phyloP scores from a whole-genome alignment of 1,140 invertebrate species.

The Lucilia cuprina region DNA sequence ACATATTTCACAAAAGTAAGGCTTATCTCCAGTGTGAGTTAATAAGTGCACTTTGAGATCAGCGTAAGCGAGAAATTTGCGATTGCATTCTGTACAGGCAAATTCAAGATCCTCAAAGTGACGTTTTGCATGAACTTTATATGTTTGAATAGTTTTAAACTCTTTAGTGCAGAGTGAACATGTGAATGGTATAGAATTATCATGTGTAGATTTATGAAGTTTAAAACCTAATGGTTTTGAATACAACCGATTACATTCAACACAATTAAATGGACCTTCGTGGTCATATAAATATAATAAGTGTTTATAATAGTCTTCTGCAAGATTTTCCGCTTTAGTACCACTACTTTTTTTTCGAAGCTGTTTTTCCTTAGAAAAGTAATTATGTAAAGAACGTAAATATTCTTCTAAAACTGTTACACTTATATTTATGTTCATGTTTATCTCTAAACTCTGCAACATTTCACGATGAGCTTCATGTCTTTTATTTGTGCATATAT shows the following conservation, averaged over 20 bases:
- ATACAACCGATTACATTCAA: not conserved
- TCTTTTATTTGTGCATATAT: conserved; percentile 33
- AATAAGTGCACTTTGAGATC: conserved; percentile 45
- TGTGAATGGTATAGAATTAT: conserved; percentile 36
- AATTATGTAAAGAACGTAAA: not conserved
- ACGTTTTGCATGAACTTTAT: conserved; percentile 29
- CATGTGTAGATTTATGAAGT: conserved; percentile 33
- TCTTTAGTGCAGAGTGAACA: conserved; percentile 45
- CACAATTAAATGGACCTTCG: conserved; percentile 28
- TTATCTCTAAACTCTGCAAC: not conserved
- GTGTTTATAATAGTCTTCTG: not conserved
- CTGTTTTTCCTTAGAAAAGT: conserved; percentile 18
- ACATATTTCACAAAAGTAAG: conserved; percentile 48
- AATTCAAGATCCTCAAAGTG: conserved; percentile 33
- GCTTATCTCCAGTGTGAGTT: conserved; percentile 41
- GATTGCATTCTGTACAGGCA: conserved; percentile 28
- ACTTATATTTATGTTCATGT: not conserved
- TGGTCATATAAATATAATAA: conserved; percentile 21
- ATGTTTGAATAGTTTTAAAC: conserved; percentile 38
- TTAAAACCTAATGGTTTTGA: conserved; percentile 16
- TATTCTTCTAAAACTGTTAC: conserved; percentile 13
- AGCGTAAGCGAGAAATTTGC: conserved; percentile 2
- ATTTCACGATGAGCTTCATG: not conserved
- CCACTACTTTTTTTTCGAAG: not conserved
- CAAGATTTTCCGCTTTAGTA: not conserved